Evolutionary conservation across 1,140 invertebrate genomes (phyloP).

Genomic region (Drosophila ohnishii): DNA sequence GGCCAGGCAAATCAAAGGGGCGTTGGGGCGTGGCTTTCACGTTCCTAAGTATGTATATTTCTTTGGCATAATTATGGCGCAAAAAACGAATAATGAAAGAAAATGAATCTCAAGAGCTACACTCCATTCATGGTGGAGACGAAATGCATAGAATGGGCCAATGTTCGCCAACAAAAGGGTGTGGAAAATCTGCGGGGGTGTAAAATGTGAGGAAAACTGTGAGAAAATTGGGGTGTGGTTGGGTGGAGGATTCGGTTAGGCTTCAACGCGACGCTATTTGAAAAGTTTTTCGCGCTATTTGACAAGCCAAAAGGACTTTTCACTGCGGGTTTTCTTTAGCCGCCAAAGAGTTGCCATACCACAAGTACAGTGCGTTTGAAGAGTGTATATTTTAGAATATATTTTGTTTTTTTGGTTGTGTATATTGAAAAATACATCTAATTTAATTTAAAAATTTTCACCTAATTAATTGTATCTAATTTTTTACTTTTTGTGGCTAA

Average conservation of each 20-base stretch:
- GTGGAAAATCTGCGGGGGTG: not conserved
- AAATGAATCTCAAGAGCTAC: slow-evolving; percentile 32
- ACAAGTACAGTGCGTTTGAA: slow-evolving; percentile 11
- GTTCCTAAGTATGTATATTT: slow-evolving; percentile 13
- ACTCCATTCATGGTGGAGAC: slow-evolving; percentile 20
- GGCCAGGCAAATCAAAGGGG: slow-evolving; percentile 12
- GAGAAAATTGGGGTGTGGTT: not conserved
- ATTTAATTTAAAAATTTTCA: not conserved
- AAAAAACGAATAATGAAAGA: slow-evolving; percentile 23
- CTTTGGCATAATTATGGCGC: slow-evolving; percentile 41
- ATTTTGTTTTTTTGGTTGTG: not conserved
- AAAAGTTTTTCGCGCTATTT: slow-evolving; percentile 72
- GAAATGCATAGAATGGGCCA: slow-evolving; percentile 36
- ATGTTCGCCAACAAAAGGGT: slow-evolving; percentile 19
- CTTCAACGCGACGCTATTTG: slow-evolving; percentile 37
- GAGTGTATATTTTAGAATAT: not conserved
- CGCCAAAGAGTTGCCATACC: slow-evolving; percentile 9
- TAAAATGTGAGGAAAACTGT: not conserved
- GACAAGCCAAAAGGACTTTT: slow-evolving; percentile 54
- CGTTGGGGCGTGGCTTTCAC: slow-evolving; percentile 20
- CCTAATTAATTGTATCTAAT: not conserved
- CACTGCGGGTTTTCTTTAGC: slow-evolving; percentile 29
- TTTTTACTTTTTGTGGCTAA: not conserved
- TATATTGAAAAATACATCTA: not conserved
- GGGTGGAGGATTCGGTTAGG: slow-evolving; percentile 14